Evolutionary conservation across 2,888 invertebrate genomes (phyloP).

Genomic region (Dasysyrphus albostriatus): DNA sequence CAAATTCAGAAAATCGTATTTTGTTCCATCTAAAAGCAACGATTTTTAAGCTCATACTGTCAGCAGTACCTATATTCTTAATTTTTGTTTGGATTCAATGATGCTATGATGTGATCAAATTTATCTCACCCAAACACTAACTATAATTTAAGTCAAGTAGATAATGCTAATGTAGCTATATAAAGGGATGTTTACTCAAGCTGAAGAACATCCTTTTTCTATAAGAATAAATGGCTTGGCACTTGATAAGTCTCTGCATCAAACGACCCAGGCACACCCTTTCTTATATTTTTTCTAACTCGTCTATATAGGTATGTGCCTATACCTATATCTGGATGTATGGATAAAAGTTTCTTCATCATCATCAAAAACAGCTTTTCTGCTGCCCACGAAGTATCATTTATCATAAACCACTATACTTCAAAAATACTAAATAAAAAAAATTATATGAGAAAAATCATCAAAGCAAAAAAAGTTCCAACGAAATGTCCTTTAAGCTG

Average conservation of each 20-base stretch:
- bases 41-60: constrained; percentile 7
- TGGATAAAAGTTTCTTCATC: constrained; percentile 60
- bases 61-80: constrained; percentile 14
- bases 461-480: constrained; percentile 32
- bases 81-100: constrained; percentile 40
- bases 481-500: constrained; percentile 39
- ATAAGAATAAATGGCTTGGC: constrained; percentile 44
- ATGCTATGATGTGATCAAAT: constrained; percentile 54
- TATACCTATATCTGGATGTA: constrained; percentile 40
- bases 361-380: constrained; percentile 58
- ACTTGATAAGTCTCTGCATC: constrained; percentile 77
- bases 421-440: neutral
- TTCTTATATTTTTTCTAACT: constrained; percentile 9
- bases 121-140: constrained; percentile 26
- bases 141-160: constrained; percentile 3
- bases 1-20: neutral
- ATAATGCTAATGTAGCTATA: neutral
- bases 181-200: constrained; percentile 27
- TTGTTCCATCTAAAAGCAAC: neutral
- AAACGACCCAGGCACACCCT: constrained; percentile 52
- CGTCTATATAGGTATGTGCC: neutral
- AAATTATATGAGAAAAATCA: neutral
- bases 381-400: constrained; percentile 69
- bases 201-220: constrained; percentile 54
- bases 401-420: constrained; percentile 47